Conservation (phyloP, 2,888 invertebrate species). For the Fragum whitleyi region DNA sequence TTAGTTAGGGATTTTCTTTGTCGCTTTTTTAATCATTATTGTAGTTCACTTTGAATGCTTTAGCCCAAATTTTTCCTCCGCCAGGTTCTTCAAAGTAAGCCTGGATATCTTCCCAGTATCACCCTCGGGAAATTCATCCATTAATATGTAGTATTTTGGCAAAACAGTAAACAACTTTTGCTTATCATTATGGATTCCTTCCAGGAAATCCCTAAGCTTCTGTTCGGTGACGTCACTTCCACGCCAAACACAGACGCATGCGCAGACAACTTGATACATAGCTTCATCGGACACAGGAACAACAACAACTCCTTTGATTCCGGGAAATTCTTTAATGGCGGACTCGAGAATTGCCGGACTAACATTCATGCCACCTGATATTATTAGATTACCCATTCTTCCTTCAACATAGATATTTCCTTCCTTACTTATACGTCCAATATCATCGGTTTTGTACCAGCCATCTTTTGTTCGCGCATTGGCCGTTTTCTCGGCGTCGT, state of each 20-base stretch:
- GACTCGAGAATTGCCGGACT: conserved; percentile 41
- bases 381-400: conserved; percentile 41
- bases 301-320: conserved; percentile 35
- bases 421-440: conserved; percentile 40
- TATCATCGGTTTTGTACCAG: conserved; percentile 55
- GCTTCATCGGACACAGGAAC: conserved; percentile 59
- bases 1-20: too few species aligned
- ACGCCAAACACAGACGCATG: conserved; percentile 48
- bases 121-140: conserved; percentile 52
- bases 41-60: too few species aligned
- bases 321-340: conserved; percentile 22
- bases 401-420: conserved; percentile 44
- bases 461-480: conserved; percentile 26
- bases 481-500: conserved; percentile 44
- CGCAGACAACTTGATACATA: conserved; percentile 62
- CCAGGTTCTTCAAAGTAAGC: not conserved
- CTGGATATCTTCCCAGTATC: conserved; percentile 47
- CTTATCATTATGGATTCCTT: conserved; percentile 43
- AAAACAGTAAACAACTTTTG: conserved; percentile 47
- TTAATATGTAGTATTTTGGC: conserved; percentile 54
- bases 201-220: conserved; percentile 35
- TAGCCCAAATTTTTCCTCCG: not conserved
- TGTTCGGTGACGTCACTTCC: conserved; percentile 55
- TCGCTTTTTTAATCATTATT: too few species aligned
- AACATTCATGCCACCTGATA: conserved; percentile 46